phyloP scores from a whole-genome alignment of 1,140 invertebrate species.

The Doryteuthis pealeii region DNA sequence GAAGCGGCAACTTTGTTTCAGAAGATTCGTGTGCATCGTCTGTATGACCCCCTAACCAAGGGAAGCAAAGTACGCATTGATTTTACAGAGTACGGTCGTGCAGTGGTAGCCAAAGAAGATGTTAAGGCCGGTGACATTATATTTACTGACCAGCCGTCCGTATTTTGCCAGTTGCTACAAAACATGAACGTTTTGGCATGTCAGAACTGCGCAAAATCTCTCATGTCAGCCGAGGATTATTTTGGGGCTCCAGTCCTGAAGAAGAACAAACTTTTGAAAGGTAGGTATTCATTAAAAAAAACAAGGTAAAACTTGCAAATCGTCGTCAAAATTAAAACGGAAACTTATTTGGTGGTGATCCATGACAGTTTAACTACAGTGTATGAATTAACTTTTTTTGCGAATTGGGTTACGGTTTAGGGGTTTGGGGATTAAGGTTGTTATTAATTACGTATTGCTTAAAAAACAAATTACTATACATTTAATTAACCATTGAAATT shows the following conservation, averaged over 20 bases:
- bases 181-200: constrained; percentile 32
- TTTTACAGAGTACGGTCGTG: constrained; percentile 37
- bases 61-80: constrained; percentile 29
- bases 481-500: no score
- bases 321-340: no score
- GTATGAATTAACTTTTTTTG: no score
- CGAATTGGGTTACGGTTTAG: no score
- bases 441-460: no score
- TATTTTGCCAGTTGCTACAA: constrained; percentile 37
- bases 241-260: constrained; percentile 27
- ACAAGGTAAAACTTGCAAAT: no score
- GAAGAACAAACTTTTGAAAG: constrained; percentile 25
- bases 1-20: constrained; percentile 36
- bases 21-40: constrained; percentile 36
- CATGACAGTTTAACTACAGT: no score
- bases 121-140: constrained; percentile 34
- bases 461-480: no score
- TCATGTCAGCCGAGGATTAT: constrained; percentile 37
- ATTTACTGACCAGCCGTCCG: constrained; percentile 34
- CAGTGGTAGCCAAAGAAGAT: constrained; percentile 23
- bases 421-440: no score
- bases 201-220: constrained; percentile 34
- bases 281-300: neutral
- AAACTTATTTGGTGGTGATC: no score
- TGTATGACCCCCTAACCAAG: constrained; percentile 36